A percentile compares a stretch with the other conserved stretches of the same genome.
Conservation (phyloP, 2,888 invertebrate genomes). For the Caenorhabditis macrosperma region DNA sequence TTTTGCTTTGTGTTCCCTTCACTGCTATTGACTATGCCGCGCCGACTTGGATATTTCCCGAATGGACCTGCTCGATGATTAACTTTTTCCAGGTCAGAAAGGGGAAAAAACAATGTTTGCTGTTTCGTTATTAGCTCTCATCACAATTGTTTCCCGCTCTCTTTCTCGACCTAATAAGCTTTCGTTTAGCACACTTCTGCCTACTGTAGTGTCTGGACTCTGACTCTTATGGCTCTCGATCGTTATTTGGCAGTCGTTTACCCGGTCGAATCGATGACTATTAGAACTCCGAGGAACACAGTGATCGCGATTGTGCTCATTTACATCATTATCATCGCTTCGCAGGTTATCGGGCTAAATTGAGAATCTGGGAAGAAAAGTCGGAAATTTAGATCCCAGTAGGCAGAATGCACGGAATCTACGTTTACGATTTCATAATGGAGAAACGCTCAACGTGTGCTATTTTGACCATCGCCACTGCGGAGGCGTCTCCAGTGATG, state of each 20-base stretch:
- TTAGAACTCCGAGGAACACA: constrained; percentile 75
- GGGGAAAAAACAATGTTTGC: background rate
- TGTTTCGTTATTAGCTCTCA: constrained; percentile 18
- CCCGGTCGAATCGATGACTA: constrained; percentile 84
- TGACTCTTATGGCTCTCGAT: constrained; percentile 94
- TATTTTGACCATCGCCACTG: constrained; percentile 74
- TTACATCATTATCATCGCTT: constrained; percentile 74
- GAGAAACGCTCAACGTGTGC: constrained; percentile 77
- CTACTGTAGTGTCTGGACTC: constrained; percentile 93
- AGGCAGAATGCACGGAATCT: constrained; percentile 69
- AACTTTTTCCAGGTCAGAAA: constrained; percentile 86
- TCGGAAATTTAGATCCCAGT: constrained; percentile 64
- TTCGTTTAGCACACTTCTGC: constrained; percentile 87
- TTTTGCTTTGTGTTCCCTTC: constrained; percentile 94
- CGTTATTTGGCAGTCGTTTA: constrained; percentile 93
- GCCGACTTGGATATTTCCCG: constrained; percentile 92
- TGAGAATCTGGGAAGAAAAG: background rate
- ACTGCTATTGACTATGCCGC: constrained; percentile 92
- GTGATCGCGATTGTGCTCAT: constrained; percentile 68
- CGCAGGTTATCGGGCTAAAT: constrained; percentile 66
- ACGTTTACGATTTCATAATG: constrained; percentile 74
- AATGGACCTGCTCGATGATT: constrained; percentile 91
- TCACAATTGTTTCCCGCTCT: background rate
- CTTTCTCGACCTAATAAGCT: constrained; percentile 1
- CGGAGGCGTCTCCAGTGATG: constrained; percentile 67